Base-by-base conservation (phyloP, 2,888 invertebrate species). In the Sialis fuliginosa region DNA sequence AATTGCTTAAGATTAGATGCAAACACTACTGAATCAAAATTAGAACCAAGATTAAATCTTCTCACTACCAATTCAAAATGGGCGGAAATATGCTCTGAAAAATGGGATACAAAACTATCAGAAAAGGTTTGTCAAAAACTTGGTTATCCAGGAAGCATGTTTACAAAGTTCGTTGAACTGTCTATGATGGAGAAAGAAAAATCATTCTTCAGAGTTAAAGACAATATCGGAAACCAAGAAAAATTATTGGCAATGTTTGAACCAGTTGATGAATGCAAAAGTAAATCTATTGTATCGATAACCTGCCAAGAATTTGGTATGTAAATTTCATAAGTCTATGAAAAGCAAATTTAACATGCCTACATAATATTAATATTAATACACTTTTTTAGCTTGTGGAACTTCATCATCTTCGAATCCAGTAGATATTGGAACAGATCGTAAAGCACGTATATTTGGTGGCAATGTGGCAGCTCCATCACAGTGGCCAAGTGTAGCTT, bases 401-500 rank as follows among this genome's bases (percentile, higher is more conserved):
- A 62, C 60, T 49, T 61, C 63, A 48, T 57, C 61, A 9, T 55
- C 59, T 5, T 50, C 58, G 9, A 59, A 62, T 37, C 48, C 54
- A 0, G 57, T 42, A 30, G 22, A 22, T 22, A 22, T 22, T 22
- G 22, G 22, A 22, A 12, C 40, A 5, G 46, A 46, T 57, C 53
- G 57, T 31, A 59, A 68, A 1, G 70, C 69, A 3, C 58, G 71
- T 52, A 63, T 71, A 35, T 67, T 67, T 4, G 72, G 71, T 37
- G 72, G 70, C 4, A 68, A 65, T 42, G 62, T 62, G 42, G 66
- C 65, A 5, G 63, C 66, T 6, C 64, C 66, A 48, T 68, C 68
- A 5, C 72, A 74, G 56, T 75, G 72, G 74, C 69, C 75, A 1
- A 74, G 71, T 45, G 64, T 77, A 1, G 70, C 71, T 12, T 58